Percentiles rank a stretch among this genome's conserved stretches.
Conservation (phyloP, 1,140 invertebrate genomes). For the Odontomachus brunneus region DNA sequence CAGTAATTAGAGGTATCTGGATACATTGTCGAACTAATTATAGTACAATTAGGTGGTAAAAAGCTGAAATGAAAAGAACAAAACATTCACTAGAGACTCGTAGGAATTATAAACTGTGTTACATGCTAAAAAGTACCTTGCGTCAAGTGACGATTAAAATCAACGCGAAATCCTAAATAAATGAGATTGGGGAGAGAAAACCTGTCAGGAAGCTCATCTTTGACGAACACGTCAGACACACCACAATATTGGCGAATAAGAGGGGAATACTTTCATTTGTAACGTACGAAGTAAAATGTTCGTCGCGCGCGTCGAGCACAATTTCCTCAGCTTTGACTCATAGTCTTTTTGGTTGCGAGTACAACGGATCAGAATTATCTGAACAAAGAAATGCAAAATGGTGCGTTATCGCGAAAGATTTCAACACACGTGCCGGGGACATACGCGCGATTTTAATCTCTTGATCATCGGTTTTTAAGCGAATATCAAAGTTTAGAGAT, state of each 20-base stretch:
- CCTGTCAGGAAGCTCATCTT: not conserved
- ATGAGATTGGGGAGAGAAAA: not conserved
- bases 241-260: slow-evolving; percentile 1
- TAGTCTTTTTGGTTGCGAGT: slow-evolving; percentile 13
- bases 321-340: slow-evolving; percentile 31
- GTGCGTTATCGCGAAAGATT: not conserved
- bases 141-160: slow-evolving; percentile 34
- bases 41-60: slow-evolving; percentile 41
- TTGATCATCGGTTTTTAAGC: slow-evolving; percentile 46
- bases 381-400: slow-evolving; percentile 10
- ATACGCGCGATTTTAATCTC: slow-evolving; percentile 24
- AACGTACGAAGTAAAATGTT: not conserved
- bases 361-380: not conserved
- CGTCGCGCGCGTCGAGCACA: not conserved
- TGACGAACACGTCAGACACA: not conserved
- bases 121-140: slow-evolving; percentile 13
- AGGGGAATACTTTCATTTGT: slow-evolving; percentile 34
- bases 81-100: slow-evolving; percentile 34
- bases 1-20: not conserved
- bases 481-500: slow-evolving; percentile 66
- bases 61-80: no score
- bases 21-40: slow-evolving; percentile 45
- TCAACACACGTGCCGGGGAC: not conserved
- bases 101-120: slow-evolving; percentile 10
- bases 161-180: slow-evolving; percentile 4